Conservation (phyloP, 2,888 invertebrate species). For the Chymomyza amoena region DNA sequence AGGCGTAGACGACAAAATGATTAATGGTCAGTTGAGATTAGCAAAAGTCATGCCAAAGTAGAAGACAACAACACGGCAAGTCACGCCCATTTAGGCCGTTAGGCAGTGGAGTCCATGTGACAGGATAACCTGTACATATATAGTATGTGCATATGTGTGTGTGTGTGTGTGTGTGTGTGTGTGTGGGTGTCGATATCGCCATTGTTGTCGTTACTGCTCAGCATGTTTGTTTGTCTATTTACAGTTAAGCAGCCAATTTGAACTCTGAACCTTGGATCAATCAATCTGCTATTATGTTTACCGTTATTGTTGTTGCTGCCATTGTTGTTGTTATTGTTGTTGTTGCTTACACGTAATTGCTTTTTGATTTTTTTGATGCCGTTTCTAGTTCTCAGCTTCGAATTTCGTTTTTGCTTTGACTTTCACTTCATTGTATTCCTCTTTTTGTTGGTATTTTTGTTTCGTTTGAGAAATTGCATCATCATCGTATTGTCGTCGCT, state of each 20-base stretch:
- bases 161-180: constrained; percentile 12
- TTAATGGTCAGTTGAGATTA: constrained; percentile 72
- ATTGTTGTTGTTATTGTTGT: constrained; percentile 37
- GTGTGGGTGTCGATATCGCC: constrained; percentile 10
- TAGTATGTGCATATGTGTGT: no score
- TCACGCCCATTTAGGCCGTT: background rate
- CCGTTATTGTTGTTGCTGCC: constrained; percentile 31
- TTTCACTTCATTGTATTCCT: background rate
- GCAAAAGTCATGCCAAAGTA: constrained; percentile 51
- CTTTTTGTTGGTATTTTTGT: constrained; percentile 18
- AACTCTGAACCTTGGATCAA: constrained; percentile 68
- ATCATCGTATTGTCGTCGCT: constrained; percentile 58
- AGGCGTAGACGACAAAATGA: constrained; percentile 59
- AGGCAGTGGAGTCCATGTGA: constrained; percentile 22
- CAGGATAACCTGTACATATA: constrained; percentile 40
- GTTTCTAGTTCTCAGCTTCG: constrained; percentile 14
- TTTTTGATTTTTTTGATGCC: constrained; percentile 59
- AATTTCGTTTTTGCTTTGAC: constrained; percentile 18
- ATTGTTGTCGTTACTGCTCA: constrained; percentile 10
- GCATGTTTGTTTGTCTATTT: constrained; percentile 64
- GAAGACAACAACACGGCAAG: constrained; percentile 26
- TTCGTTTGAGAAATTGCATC: constrained; percentile 63
- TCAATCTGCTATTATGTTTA: constrained; percentile 72
- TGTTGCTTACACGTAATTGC: constrained; percentile 63
- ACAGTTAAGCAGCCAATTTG: constrained; percentile 73